Conservation (phyloP, 2,888 invertebrate species). For the Pammene aurita region DNA sequence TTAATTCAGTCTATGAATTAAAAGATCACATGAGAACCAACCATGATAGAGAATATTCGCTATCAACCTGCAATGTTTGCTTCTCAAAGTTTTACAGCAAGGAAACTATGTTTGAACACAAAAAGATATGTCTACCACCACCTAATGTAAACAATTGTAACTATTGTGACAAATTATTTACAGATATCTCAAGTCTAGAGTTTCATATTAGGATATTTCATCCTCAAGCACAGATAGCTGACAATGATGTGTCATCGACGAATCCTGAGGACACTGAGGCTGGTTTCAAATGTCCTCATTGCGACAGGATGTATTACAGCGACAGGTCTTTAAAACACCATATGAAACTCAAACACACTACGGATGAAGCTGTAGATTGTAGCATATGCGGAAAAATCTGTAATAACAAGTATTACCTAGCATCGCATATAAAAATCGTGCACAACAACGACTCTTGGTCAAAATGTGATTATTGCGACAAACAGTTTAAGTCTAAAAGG, state of each 20-base stretch:
- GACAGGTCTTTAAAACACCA: slow-evolving; percentile 71
- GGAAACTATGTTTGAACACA: slow-evolving; percentile 61
- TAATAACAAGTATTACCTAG: slow-evolving; percentile 70
- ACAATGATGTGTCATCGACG: slow-evolving; percentile 61
- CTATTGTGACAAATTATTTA: slow-evolving; percentile 70
- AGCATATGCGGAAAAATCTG: slow-evolving; percentile 64
- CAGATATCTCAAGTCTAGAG: slow-evolving; percentile 66
- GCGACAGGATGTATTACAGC: slow-evolving; percentile 65
- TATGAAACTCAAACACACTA: slow-evolving; percentile 67
- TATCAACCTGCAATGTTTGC: slow-evolving; percentile 70
- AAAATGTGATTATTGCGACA: slow-evolving; percentile 72
- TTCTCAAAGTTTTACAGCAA: slow-evolving; percentile 67
- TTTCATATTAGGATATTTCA: slow-evolving; percentile 71
- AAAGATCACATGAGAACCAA: slow-evolving; percentile 64
- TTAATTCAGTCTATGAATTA: slow-evolving; percentile 59
- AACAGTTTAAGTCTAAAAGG: slow-evolving; percentile 69
- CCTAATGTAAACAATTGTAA: slow-evolving; percentile 61
- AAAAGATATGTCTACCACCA: slow-evolving; percentile 63
- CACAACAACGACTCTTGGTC: slow-evolving; percentile 63
- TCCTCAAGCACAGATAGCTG: slow-evolving; percentile 66
- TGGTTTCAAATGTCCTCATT: slow-evolving; percentile 61
- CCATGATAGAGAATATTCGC: slow-evolving; percentile 62
- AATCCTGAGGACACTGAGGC: slow-evolving; percentile 52
- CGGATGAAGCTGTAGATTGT: slow-evolving; percentile 64
- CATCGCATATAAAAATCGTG: slow-evolving; percentile 69